Base-by-base conservation (phyloP, 2,113 vertebrate genomes). In the Myrmophylax atrothorax region DNA sequence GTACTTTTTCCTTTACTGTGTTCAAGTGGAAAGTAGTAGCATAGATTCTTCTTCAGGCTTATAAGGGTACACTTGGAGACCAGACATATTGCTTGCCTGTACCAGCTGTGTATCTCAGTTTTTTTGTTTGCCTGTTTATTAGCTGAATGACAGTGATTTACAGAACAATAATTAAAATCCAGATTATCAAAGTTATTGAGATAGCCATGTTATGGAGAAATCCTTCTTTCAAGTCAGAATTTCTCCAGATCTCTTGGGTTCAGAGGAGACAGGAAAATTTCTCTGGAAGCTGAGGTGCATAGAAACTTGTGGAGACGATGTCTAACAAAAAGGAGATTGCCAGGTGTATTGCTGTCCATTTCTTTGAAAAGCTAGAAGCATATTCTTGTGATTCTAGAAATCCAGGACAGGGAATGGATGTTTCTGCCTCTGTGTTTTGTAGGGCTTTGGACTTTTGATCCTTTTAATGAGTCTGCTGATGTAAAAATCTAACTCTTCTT, bases 321-420 rank as follows among this genome's bases (percentile, higher is more conserved):
- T 25, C 14, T 33, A 52, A 75, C 33, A 33, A 63, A 55, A 78
- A 23, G 3, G 8, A 55, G 12, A 20, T 53, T 67, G 7, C 23
- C 16, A 73, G 10, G 7, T 46, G 19, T 42, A 29, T 42, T 9
- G 17, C 8, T 9, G 17, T 69, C 14, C 4, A 13, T 46, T 85
- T 59, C 18, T 47, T 67, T 58, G 19, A 38, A 42, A 85, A 26
- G 12, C 49, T 42, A 29, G 10, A 33, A 25, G 14, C 90, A 18
- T 29, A 8, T 72, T 78, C 53, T 59, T 7, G 0, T 68, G 7
- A 18, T 79, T 52, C 35, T 60, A 26, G 52, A 76, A 86, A 76
- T 75, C 26, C 3, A 35, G 1, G 2, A 20, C 4, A 68, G 9
- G 25, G 19, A 38, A 26, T 18, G 1, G 31, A 4, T 15, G 1